Evolutionary conservation across 2,113 vertebrate species (phyloP).

Genomic region (Callopanchax toddi): DNA sequence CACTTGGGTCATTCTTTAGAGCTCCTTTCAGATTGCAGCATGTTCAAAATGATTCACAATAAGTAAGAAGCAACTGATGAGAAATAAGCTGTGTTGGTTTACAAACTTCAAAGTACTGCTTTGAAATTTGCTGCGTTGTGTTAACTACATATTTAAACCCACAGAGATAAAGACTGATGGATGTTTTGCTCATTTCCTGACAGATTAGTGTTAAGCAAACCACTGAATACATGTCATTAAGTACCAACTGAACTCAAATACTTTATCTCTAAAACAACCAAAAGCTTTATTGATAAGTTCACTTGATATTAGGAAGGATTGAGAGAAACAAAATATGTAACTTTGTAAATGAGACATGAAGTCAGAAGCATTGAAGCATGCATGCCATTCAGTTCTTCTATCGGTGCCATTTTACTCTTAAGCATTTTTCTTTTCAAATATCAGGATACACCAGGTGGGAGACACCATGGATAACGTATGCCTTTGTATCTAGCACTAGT

Average conservation of each 20-base stretch:
- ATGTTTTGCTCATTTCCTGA: slow-evolving; percentile 8
- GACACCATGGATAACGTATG: slow-evolving; percentile 37
- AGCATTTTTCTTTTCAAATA: slow-evolving; percentile 24
- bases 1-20: slow-evolving; percentile 6
- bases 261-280: slow-evolving; percentile 5
- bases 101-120: slow-evolving; percentile 3
- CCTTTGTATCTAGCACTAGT: too few species aligned
- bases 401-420: slow-evolving; percentile 46
- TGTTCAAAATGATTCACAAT: not conserved
- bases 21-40: slow-evolving; percentile 6
- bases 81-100: slow-evolving; percentile 3
- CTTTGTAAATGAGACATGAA: slow-evolving; percentile 31
- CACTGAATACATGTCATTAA: not conserved
- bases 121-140: not conserved
- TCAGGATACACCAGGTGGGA: slow-evolving; percentile 28
- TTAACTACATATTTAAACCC: not conserved
- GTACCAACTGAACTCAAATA: slow-evolving; percentile 2
- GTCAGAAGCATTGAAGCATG: slow-evolving; percentile 40
- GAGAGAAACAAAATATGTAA: not conserved
- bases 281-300: not conserved
- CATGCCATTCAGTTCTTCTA: slow-evolving; percentile 49
- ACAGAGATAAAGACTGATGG: not conserved
- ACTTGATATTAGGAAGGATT: not conserved
- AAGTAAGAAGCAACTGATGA: not conserved
- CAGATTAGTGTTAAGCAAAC: not conserved